Percentiles rank a stretch among this genome's conserved stretches.
Conservation (phyloP, 2,113 vertebrate species). For the Lota lota region DNA sequence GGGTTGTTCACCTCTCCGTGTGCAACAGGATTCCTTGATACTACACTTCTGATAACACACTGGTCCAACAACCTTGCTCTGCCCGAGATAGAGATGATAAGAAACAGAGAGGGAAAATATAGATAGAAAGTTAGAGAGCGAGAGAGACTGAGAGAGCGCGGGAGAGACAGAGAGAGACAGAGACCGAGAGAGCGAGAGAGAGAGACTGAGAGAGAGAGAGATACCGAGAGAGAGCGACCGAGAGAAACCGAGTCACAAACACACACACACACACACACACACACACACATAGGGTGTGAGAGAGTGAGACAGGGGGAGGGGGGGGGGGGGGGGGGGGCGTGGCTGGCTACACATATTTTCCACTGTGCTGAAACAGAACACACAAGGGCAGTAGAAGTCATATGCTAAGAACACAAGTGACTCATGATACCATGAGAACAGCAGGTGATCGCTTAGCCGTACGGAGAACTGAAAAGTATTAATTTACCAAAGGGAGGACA, state of each 20-base stretch:
- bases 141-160: background rate
- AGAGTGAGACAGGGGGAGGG: background rate
- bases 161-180: background rate
- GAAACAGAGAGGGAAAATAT: background rate
- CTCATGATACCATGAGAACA: no score
- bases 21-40: background rate
- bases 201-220: conserved; percentile 27
- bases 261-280: conserved; percentile 13
- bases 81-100: background rate
- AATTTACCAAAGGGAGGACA: no score
- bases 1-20: background rate
- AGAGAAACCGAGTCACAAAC: background rate
- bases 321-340: background rate
- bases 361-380: background rate
- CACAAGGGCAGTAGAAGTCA: background rate
- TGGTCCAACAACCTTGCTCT: background rate
- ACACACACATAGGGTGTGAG: background rate
- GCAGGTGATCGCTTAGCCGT: no score
- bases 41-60: conserved; percentile 31
- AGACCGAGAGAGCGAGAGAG: conserved; percentile 11
- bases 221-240: conserved; percentile 24
- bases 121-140: background rate
- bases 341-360: background rate
- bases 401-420: no score
- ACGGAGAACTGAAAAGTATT: no score